Evolutionary conservation across 2,888 invertebrate genomes (phyloP), one percentile per base, ranked within the genome.

Genomic region (Psylliodes chrysocephalus): DNA sequence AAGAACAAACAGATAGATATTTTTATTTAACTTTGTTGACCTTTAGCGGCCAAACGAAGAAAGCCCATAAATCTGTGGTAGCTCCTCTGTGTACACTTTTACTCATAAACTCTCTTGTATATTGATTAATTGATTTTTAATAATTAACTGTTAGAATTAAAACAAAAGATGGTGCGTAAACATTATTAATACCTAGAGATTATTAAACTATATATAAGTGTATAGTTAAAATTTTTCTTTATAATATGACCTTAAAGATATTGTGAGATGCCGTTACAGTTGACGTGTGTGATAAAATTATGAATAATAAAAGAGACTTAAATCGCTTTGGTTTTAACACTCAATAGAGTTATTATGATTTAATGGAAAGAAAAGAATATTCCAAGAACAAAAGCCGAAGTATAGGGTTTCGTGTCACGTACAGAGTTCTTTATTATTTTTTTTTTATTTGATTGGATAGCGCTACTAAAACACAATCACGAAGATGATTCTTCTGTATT

Each of bases 281-380:
- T 54, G 42, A 54, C 54, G 25, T 19, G 40, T 54, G 25, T 42
- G 54, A 53, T 54, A 54, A 42, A 54, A 54, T 54, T 40, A 54
- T 54, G 54, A 28, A 54, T 54, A 42, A 55, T 55, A 55, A 44
- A 44, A 55, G 17, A 8, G 53, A 18, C 53, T 35, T 61, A 54
- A 54, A 52, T 28, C 22, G 44, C 19, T 54, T 62, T 56, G 42
- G 51, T 62, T 56, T 62, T 51, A 62, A 51, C 51, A 44, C 51
- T 62, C 42, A 56, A 62, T 55, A 44, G 14, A 46, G 56, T 51
- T 35, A 38, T 25, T 62, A 44, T 19, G 47, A 56, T 62, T 56
- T 62, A 56, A 62, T 56, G 56, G 56, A 56, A 44, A 25, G 28
- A 54, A 62, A 62, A 53, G 35, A n/a, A 19, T 49, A 51, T 62